phyloP scores from a whole-genome alignment of 2,797 vertebrate species.

The Lates japonicus region DNA sequence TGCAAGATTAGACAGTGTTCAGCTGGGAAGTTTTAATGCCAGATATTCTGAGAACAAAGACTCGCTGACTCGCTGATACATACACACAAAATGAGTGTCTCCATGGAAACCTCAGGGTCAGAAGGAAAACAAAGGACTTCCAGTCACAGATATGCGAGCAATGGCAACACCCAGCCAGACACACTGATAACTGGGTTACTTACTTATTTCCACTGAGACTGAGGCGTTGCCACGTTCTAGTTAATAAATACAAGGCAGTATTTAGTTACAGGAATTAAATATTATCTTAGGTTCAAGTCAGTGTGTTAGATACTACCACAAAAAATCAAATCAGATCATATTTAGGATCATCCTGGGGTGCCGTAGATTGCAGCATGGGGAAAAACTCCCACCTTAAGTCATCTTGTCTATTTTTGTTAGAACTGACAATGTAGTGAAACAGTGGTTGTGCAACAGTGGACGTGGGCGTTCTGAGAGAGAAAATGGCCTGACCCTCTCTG shows the following conservation, averaged over 20 bases:
- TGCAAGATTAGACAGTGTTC: slow-evolving; percentile 58
- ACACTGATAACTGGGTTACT: slow-evolving; percentile 50
- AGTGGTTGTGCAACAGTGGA: slow-evolving; percentile 69
- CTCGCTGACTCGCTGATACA: slow-evolving; percentile 28
- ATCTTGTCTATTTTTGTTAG: slow-evolving; percentile 48
- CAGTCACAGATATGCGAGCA: slow-evolving; percentile 29
- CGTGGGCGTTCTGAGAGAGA: slow-evolving; percentile 63
- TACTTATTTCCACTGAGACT: neutral
- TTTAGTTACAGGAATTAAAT: slow-evolving; percentile 41
- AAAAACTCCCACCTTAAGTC: slow-evolving; percentile 45
- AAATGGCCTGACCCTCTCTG: slow-evolving; percentile 67
- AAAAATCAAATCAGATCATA: slow-evolving; percentile 17
- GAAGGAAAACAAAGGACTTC: slow-evolving; percentile 61
- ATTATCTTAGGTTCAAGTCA: slow-evolving; percentile 38
- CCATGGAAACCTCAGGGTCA: slow-evolving; percentile 69
- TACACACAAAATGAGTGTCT: slow-evolving; percentile 38
- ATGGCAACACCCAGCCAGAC: slow-evolving; percentile 22
- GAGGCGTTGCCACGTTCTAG: slow-evolving; percentile 9
- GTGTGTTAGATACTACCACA: neutral
- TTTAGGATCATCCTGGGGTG: slow-evolving; percentile 20
- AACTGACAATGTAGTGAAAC: slow-evolving; percentile 43
- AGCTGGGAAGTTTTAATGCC: slow-evolving; percentile 61
- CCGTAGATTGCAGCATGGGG: slow-evolving; percentile 2
- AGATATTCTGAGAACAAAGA: slow-evolving; percentile 70
- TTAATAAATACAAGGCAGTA: slow-evolving; percentile 47